phyloP scores from a whole-genome alignment of 2,888 invertebrate species.

The Julus scanicus region DNA sequence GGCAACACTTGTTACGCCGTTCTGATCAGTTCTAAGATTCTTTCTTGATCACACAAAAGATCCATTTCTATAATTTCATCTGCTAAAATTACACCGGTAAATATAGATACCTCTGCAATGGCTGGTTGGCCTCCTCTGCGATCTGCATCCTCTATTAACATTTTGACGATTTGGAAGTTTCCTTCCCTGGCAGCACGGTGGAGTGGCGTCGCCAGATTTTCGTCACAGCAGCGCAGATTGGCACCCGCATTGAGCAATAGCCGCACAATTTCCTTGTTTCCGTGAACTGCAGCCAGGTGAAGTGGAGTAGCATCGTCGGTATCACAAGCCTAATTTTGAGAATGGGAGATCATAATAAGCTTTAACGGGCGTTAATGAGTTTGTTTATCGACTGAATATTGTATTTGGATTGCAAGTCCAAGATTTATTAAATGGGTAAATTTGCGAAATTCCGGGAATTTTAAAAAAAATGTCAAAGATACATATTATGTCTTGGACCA shows the following conservation, averaged over 20 bases:
- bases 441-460: no score
- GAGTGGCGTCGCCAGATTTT: slow-evolving; percentile 66
- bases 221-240: slow-evolving; percentile 62
- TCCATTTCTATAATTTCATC: no score
- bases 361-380: no score
- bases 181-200: slow-evolving; percentile 66
- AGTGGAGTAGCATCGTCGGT: slow-evolving; percentile 66
- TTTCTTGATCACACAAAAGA: neutral
- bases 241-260: slow-evolving; percentile 66
- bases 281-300: slow-evolving; percentile 67
- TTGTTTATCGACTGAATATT: no score
- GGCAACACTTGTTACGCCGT: neutral
- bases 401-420: no score
- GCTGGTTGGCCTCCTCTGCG: slow-evolving; percentile 16
- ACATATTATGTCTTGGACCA: no score
- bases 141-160: slow-evolving; percentile 60
- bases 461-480: no score
- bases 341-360: no score
- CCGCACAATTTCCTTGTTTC: slow-evolving; percentile 64
- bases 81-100: no score
- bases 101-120: slow-evolving; percentile 50
- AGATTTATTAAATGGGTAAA: no score
- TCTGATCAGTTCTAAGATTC: no score
- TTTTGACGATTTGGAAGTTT: slow-evolving; percentile 60
- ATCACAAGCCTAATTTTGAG: slow-evolving; percentile 48